Conservation (phyloP, 2,888 invertebrate species). For the Thalpophila matura region DNA sequence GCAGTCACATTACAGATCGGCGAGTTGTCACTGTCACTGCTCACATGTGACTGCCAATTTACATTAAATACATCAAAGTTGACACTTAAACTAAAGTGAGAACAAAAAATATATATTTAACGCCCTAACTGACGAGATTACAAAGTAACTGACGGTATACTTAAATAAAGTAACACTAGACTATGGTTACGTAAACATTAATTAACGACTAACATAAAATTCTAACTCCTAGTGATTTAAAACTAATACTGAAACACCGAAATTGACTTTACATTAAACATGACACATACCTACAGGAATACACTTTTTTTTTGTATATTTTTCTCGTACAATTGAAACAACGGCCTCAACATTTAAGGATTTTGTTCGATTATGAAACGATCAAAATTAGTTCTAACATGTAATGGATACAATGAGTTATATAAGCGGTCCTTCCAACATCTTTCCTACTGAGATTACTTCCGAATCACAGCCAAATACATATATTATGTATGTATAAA, state of each 20-base stretch:
- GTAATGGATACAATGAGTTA: constrained; percentile 14
- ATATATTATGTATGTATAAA: constrained; percentile 69
- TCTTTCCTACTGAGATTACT: constrained; percentile 68
- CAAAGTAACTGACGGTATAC: constrained; percentile 79
- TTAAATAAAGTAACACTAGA: constrained; percentile 81
- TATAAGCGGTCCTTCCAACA: too few species aligned
- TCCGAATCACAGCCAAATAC: constrained; percentile 84
- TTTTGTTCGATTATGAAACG: constrained; percentile 61
- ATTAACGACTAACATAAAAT: constrained; percentile 88
- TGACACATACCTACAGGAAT: constrained; percentile 75
- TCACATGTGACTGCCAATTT: constrained; percentile 45
- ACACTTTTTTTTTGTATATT: constrained; percentile 66
- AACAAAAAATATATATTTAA: constrained; percentile 67
- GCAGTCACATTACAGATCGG: constrained; percentile 63
- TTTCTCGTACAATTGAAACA: constrained; percentile 75
- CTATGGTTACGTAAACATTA: constrained; percentile 84
- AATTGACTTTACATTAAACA: constrained; percentile 78
- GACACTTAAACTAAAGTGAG: constrained; percentile 64
- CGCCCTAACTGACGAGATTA: constrained; percentile 68
- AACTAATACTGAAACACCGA: constrained; percentile 86
- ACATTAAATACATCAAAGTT: constrained; percentile 51
- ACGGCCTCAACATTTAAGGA: constrained; percentile 80
- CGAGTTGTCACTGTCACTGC: constrained; percentile 10
- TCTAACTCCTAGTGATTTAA: constrained; percentile 86
- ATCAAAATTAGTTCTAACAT: constrained; percentile 27